Conservation (phyloP, 2,888 invertebrate genomes). For the Augiades crinisus region DNA sequence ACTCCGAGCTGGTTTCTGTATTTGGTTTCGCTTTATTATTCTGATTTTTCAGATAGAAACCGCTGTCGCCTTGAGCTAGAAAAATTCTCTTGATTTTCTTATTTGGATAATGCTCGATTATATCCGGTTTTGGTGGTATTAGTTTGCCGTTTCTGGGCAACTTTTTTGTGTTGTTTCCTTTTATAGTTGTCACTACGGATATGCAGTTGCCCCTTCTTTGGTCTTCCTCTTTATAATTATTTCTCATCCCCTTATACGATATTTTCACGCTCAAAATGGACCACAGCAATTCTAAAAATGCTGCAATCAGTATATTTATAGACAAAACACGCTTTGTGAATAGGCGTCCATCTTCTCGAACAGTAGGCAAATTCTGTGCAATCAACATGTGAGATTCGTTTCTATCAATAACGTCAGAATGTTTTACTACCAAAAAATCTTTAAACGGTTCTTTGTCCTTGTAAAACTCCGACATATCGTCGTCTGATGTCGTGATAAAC, state of each 20-base stretch:
- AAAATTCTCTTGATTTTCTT: slow-evolving; percentile 79
- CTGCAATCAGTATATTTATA: slow-evolving; percentile 82
- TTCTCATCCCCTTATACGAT: slow-evolving; percentile 83
- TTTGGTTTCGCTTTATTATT: slow-evolving; percentile 70
- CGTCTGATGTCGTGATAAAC: slow-evolving; percentile 62
- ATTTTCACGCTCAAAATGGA: slow-evolving; percentile 82
- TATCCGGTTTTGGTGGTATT: slow-evolving; percentile 71
- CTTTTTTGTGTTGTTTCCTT: slow-evolving; percentile 72
- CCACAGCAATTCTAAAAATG: slow-evolving; percentile 82
- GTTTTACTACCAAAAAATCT: slow-evolving; percentile 60
- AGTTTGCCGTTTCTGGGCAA: slow-evolving; percentile 63
- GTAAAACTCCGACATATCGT: slow-evolving; percentile 61
- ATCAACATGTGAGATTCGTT: slow-evolving; percentile 68
- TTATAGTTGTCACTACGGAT: slow-evolving; percentile 78
- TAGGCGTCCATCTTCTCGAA: slow-evolving; percentile 46
- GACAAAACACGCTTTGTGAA: slow-evolving; percentile 75
- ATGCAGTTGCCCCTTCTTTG: slow-evolving; percentile 73
- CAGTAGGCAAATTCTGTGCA: slow-evolving; percentile 44
- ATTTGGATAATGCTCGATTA: slow-evolving; percentile 78
- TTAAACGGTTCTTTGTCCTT: slow-evolving; percentile 66
- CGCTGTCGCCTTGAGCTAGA: slow-evolving; percentile 63
- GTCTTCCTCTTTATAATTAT: slow-evolving; percentile 79
- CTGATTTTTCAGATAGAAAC: slow-evolving; percentile 68
- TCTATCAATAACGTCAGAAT: slow-evolving; percentile 53
- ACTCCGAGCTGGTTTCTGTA: slow-evolving; percentile 68